Evolutionary conservation across 2,888 invertebrate genomes (phyloP).

Genomic region (Pegoplata infirma): DNA sequence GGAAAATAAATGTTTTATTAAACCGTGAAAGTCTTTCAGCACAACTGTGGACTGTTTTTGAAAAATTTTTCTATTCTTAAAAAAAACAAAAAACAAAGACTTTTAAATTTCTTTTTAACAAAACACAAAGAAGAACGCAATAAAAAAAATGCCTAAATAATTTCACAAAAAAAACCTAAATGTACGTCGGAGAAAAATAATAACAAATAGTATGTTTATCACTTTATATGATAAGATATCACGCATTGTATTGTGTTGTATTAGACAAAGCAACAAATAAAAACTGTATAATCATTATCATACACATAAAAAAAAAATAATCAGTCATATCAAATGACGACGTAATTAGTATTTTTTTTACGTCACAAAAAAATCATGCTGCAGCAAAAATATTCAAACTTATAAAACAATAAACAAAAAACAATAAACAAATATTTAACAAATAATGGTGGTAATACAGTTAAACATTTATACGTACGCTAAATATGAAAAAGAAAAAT

Average conservation of each 20-base stretch:
- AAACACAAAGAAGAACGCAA: conserved; percentile 49
- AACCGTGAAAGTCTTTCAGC: no score
- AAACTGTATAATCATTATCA: not conserved
- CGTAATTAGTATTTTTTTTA: conserved; percentile 23
- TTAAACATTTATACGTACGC: no score
- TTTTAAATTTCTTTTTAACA: conserved; percentile 36
- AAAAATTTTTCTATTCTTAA: not conserved
- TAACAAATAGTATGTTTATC: conserved; percentile 45
- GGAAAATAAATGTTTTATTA: no score
- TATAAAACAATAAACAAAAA: not conserved
- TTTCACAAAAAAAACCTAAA: conserved; percentile 31
- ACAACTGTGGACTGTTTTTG: no score
- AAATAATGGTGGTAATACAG: no score
- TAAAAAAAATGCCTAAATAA: no score
- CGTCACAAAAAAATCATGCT: conserved; percentile 34
- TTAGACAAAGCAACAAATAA: conserved; percentile 13
- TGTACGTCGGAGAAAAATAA: conserved; percentile 5
- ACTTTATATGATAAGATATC: conserved; percentile 45
- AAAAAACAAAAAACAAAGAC: no score
- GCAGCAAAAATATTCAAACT: not conserved
- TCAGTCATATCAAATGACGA: conserved; percentile 30
- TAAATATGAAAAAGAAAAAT: no score
- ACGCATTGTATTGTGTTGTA: not conserved
- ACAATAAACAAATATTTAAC: not conserved
- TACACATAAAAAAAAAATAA: no score